Percentiles rank a stretch among this genome's conserved stretches.
phyloP scores from a whole-genome alignment of 2,113 vertebrate species.

The Macrotis lagotis region DNA sequence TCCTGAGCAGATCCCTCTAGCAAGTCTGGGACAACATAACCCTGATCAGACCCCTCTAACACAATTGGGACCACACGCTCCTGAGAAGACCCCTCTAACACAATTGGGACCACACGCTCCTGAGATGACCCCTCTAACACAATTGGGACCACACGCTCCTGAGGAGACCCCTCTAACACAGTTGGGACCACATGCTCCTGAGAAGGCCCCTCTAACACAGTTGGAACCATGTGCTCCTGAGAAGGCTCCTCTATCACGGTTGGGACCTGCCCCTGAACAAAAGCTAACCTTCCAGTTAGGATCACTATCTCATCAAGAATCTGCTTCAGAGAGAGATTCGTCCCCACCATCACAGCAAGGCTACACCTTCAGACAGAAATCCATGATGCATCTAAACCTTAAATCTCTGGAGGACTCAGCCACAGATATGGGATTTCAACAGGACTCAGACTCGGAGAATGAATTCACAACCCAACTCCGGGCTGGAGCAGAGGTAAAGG shows the following conservation, averaged over 20 bases:
- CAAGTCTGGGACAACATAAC: too few relatives aligned
- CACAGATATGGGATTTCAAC: conserved; percentile 26
- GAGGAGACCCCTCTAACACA: too few relatives aligned
- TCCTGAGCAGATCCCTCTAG: too few relatives aligned
- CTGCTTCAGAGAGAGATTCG: not conserved
- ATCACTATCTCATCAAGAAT: not conserved
- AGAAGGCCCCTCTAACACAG: not conserved
- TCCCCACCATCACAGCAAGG: not conserved
- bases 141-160: too few relatives aligned
- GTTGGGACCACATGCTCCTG: not conserved
- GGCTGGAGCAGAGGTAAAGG: not conserved
- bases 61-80: too few relatives aligned
- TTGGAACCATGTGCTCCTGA: not conserved
- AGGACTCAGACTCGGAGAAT: conserved; percentile 29
- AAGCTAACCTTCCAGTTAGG: not conserved
- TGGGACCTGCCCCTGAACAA: not conserved
- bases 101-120: too few relatives aligned
- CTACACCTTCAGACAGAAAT: not conserved
- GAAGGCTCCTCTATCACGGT: not conserved
- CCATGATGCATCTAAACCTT: not conserved
- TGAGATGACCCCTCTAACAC: too few relatives aligned
- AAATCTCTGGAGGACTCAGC: not conserved
- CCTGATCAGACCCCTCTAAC: too few relatives aligned
- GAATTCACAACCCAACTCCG: not conserved
- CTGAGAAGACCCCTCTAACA: too few relatives aligned